phyloP scores from a whole-genome alignment of 64 coral and sea anemone species.

The Montipora foliosa region DNA sequence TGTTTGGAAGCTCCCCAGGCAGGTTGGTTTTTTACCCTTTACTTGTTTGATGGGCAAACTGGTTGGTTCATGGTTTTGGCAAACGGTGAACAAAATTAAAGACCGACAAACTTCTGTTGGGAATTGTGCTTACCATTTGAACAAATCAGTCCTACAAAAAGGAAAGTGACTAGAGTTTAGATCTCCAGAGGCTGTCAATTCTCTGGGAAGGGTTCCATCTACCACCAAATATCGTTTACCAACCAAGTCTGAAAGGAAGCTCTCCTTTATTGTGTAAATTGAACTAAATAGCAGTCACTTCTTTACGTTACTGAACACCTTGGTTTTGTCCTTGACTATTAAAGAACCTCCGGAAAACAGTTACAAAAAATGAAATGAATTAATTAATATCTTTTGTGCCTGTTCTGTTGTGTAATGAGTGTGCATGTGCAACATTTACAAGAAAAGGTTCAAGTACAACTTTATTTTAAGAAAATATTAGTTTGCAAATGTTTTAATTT shows the following conservation, averaged over 20 bases:
- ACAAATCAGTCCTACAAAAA: too few species aligned
- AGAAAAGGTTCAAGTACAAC: neutral
- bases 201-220: neutral
- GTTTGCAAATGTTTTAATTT: neutral
- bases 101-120: too few species aligned
- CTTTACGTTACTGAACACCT: neutral
- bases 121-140: too few species aligned
- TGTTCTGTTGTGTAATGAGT: neutral
- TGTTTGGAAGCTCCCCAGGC: neutral
- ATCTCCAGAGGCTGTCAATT: neutral
- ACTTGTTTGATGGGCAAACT: too few species aligned
- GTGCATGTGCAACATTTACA: neutral
- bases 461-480: neutral
- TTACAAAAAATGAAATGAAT: neutral
- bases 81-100: too few species aligned
- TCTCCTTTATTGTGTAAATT: neutral
- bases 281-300: neutral
- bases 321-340: neutral
- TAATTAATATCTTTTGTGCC: neutral
- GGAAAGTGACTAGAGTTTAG: neutral
- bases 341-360: neutral
- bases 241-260: neutral
- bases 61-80: too few species aligned
- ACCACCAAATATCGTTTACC: neutral
- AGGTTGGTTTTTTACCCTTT: neutral